Conservation (phyloP, 2,113 vertebrate species). For the Oostethus manadensis region DNA sequence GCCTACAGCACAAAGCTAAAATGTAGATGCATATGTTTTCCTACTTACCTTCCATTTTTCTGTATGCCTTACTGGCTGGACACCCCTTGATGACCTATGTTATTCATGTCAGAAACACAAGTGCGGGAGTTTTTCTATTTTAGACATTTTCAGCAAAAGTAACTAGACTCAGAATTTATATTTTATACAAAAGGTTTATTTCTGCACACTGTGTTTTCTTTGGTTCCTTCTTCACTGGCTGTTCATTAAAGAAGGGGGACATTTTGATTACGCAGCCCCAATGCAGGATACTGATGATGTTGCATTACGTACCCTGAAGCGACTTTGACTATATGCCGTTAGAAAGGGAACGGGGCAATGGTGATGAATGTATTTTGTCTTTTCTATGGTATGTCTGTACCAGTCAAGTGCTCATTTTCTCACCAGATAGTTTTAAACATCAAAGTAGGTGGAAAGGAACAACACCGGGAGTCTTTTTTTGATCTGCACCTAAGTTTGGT, state of each 20-base stretch:
- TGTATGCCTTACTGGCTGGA: too few relatives aligned
- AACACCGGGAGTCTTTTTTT: slow-evolving; percentile 41
- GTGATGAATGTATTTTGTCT: slow-evolving; percentile 69
- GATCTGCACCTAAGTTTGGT: slow-evolving; percentile 65
- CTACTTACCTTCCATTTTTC: too few relatives aligned
- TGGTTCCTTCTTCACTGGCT: neutral
- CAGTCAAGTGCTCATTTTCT: slow-evolving; percentile 65
- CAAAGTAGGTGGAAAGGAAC: slow-evolving; percentile 37
- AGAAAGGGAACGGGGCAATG: slow-evolving; percentile 44
- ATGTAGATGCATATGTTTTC: too few relatives aligned
- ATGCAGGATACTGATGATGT: neutral
- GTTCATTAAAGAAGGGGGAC: too few relatives aligned
- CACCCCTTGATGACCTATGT: neutral
- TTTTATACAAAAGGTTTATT: slow-evolving; percentile 65
- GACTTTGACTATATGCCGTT: slow-evolving; percentile 51
- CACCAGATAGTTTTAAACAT: slow-evolving; percentile 32
- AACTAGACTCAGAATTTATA: slow-evolving; percentile 63
- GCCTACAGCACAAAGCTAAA: too few relatives aligned
- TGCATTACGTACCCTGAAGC: slow-evolving; percentile 40
- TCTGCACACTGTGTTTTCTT: slow-evolving; percentile 26
- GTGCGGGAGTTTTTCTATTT: slow-evolving; percentile 15
- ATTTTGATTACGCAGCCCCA: neutral
- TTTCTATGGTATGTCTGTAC: slow-evolving; percentile 58
- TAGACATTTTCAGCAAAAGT: slow-evolving; percentile 28
- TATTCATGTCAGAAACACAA: neutral